Conservation (phyloP, 1,140 invertebrate genomes). For the Brachionus asplanchnoidis region DNA sequence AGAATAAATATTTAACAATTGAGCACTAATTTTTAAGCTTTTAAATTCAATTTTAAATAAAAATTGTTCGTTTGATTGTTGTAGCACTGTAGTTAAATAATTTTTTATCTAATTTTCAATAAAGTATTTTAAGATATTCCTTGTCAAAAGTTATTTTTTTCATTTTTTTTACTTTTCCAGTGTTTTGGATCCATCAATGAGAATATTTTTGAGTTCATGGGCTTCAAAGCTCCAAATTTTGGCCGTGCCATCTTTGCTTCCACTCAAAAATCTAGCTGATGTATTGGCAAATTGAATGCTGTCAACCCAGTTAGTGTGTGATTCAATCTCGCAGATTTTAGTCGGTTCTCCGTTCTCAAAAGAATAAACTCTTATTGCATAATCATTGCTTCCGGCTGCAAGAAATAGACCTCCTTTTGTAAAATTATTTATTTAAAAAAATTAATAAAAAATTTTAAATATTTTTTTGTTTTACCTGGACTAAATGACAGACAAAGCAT, state of each 20-base stretch:
- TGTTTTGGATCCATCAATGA: conserved; percentile 19
- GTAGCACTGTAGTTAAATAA: neutral
- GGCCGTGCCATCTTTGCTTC: conserved; percentile 91
- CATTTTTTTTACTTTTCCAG: neutral
- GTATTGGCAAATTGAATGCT: conserved; percentile 87
- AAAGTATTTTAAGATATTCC: neutral
- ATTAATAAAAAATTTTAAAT: neutral
- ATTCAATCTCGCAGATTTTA: conserved; percentile 75
- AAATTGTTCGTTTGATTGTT: too few species aligned
- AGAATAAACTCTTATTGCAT: conserved; percentile 82
- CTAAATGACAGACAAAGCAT: conserved; percentile 94
- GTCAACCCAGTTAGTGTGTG: conserved; percentile 87
- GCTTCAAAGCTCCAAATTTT: conserved; percentile 76
- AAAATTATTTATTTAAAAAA: neutral
- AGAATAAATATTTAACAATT: too few species aligned
- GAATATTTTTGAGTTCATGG: neutral
- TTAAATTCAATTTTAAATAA: too few species aligned
- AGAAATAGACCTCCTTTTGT: conserved; percentile 72
- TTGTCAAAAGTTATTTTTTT: neutral
- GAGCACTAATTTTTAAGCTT: too few species aligned
- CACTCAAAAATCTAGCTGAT: conserved; percentile 79
- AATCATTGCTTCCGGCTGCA: conserved; percentile 86
- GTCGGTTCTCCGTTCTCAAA: conserved; percentile 70
- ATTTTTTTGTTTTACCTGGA: conserved; percentile 58
- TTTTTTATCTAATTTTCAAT: neutral